Evolutionary conservation across 2,888 invertebrate genomes (phyloP), one percentile per base, ranked within the genome.

Genomic region (Sisyra terminalis): DNA sequence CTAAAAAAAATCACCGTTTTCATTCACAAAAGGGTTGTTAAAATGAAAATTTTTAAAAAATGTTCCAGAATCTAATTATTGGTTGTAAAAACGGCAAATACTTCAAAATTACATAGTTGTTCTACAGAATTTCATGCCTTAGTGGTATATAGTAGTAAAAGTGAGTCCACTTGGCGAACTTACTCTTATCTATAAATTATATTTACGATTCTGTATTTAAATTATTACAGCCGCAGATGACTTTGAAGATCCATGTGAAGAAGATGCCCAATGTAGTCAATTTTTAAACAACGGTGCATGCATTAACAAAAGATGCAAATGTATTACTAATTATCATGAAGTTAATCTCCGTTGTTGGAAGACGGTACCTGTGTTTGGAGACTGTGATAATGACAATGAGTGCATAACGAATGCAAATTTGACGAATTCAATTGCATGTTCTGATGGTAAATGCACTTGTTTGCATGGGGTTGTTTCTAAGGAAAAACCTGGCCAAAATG

Each of bases 221-320:
- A 24, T 24, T 24, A 24, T 24, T 24, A 13, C 13, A 61, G 61
- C 55, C 39, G 60, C 59, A 2, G 54, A 53, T 24, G 44, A 49
- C 16, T 55, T 60, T 43, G 53, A 50, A 3, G 58, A 58, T 10
- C 38, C 47, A 8, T 62, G 62, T 42, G 50, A 49, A 6, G 58
- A 60, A 48, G 49, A 55, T 38, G 50, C 48, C 7, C 61, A 62
- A 46, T 62, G 62, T 44, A 54, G 53, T 3, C 53, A 53, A 43
- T 56, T 52, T 46, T 46, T 61, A 5, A 45, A 43, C 29, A 50
- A 51, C 24, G 51, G 54, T 9, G 46, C 52, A 17, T 59, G 58
- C 44, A 42, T 17, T 8, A 45, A 49, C 4, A 50, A 50, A 1
- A 50, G 42, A 16, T 62, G 61, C 44, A 46, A 47, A 3, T 62